Evolutionary conservation across 2,113 vertebrate species (phyloP), one percentile per base, ranked within the genome.

Genomic region (Periophthalmus modestus): DNA sequence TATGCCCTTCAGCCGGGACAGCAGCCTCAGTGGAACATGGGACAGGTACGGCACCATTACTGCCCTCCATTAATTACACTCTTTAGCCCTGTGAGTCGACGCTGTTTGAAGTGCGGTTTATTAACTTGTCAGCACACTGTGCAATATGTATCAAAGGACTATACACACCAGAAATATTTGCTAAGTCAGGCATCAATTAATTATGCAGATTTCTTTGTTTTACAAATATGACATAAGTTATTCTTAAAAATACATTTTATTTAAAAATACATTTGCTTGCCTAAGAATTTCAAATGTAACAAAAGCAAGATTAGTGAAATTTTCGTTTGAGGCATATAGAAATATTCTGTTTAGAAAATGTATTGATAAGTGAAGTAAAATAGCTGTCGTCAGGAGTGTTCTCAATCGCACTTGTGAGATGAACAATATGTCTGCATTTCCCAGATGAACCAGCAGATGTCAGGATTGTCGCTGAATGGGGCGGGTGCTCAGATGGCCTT

Each of bases 361-460:
- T 18, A 52, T 18, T 52, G 16, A 52, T 18, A 55, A 55, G 47
- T 48, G 12, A 14, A 2, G 1, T 55, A n/a, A 55, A 55, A 21
- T 55, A 16, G 47, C 47, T 16, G 12, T 48, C 14, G 18, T 54
- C 16, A 54, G 7, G 5, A 9, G 19, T 62, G 16, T 34, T 10
- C 14, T 34, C 14, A 16, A 19, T 34, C 52, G 4, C 5, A 19
- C 21, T n/a, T 55, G 52, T 62, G 15, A 18, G 2, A 71, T n/a
- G 1, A 15, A n/a, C 14, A 19, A 68, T 48, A 7, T 71, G n/a
- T 85, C 18, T 73, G 1, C 3, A 57, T 9, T 46, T 91, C 73
- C 13, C 93, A 98, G 97, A 92, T 98, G 94, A 98, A 94, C 90
- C 97, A 98, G 88, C 97, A 97, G 79, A 96, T 98, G 97, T 95